Percentiles rank a stretch among this genome's conserved stretches.
These are phyloP conservation scores for Amblyjoppa fuscipennis DNA, from an alignment of 2,888 invertebrate genomes.

Conservation along the genomic window DNA sequence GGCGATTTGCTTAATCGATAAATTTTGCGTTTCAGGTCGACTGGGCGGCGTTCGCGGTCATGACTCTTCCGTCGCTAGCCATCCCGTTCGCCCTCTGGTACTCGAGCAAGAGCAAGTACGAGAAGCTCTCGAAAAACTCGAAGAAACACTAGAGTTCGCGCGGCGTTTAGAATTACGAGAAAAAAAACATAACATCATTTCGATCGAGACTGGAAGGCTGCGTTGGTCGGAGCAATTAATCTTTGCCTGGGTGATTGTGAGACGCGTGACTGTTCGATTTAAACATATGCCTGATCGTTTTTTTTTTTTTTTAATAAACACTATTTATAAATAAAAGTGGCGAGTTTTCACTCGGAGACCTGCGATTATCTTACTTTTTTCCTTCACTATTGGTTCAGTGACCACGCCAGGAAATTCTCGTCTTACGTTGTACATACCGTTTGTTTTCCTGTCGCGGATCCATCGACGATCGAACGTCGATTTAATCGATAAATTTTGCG, in stretches of 20 bases:
- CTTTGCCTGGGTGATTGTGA: constrained; percentile 76
- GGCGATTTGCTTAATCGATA: too few relatives aligned
- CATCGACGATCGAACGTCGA: too few relatives aligned
- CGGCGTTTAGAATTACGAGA: constrained; percentile 2
- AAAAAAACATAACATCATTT: constrained; percentile 60
- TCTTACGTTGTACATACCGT: constrained; percentile 92
- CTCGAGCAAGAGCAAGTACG: constrained; percentile 97
- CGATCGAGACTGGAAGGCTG: constrained; percentile 56
- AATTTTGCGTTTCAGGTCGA: constrained; percentile 87
- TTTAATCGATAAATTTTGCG: constrained; percentile 15
- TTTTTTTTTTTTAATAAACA: constrained; percentile 77
- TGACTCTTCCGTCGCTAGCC: constrained; percentile 97
- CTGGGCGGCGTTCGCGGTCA: constrained; percentile 98
- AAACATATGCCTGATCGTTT: constrained; percentile 77
- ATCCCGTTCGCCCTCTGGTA: constrained; percentile 98
- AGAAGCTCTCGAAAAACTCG: constrained; percentile 90
- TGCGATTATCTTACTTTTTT: constrained; percentile 16
- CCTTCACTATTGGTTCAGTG: constrained; percentile 89
- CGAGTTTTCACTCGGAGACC: constrained; percentile 22
- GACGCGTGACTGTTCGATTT: constrained; percentile 78
- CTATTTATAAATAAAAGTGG: constrained; percentile 78
- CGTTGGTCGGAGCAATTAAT: constrained; percentile 67
- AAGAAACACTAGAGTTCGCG: constrained; percentile 87
- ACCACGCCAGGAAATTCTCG: constrained; percentile 98
- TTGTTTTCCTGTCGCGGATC: not conserved